These are phyloP conservation scores for Albula glossodonta DNA, from an alignment of 2,113 vertebrate species.

Conservation along the genomic window DNA sequence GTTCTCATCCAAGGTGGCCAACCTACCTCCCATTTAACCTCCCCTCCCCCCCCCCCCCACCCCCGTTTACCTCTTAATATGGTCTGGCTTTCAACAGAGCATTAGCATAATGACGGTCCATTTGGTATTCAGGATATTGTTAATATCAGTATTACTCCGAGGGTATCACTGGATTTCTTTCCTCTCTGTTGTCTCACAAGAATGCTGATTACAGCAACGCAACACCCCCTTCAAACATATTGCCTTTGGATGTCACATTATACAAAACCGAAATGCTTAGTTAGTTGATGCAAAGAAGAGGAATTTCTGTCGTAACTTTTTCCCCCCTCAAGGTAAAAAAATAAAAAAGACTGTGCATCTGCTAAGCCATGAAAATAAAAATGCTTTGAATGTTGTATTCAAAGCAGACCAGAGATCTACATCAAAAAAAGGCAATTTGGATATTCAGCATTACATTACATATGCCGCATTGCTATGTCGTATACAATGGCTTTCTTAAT, in stretches of 20 bases:
- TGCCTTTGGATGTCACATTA: slow-evolving; percentile 23
- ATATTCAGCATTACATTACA: slow-evolving; percentile 14
- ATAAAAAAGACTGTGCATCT: not conserved
- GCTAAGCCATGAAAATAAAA: not conserved
- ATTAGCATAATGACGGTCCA: not conserved
- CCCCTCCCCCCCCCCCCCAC: too few relatives aligned
- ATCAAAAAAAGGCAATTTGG: slow-evolving; percentile 16
- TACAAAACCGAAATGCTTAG: slow-evolving; percentile 7
- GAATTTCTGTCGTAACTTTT: slow-evolving; percentile 15
- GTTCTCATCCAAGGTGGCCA: too few relatives aligned
- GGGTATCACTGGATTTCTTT: not conserved
- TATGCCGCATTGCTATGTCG: slow-evolving; percentile 1
- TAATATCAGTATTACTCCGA: not conserved
- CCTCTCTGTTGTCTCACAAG: not conserved
- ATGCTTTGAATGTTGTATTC: slow-evolving; percentile 4
- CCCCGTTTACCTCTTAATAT: not conserved
- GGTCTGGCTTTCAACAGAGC: not conserved
- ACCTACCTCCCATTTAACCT: too few relatives aligned
- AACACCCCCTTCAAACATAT: slow-evolving; percentile 2
- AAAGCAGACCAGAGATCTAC: slow-evolving; percentile 13
- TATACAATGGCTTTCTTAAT: slow-evolving; percentile 24
- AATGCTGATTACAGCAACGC: not conserved
- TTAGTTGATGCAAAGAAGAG: slow-evolving; percentile 13
- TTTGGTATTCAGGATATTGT: not conserved
- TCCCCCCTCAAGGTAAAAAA: slow-evolving; percentile 13